Evolutionary conservation across 2,888 invertebrate genomes (phyloP), one percentile per base, ranked within the genome.

Genomic region (Idaea dimidiata): DNA sequence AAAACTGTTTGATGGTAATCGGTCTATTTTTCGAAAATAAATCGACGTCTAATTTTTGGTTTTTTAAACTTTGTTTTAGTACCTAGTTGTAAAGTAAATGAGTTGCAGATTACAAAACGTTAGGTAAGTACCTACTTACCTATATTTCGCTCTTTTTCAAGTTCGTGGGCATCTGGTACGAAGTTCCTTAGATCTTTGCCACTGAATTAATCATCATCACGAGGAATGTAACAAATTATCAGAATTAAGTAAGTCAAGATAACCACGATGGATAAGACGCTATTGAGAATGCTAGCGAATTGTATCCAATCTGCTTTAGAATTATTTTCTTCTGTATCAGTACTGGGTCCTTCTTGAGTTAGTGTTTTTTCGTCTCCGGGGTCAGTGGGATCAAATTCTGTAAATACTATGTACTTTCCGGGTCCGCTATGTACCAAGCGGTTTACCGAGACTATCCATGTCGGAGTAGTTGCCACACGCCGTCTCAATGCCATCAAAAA

Each of bases 331-430:
- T n/a, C 76, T 79, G 58, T 72, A 73, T n/a, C 71, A 65, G 16
- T 71, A 67, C 43, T 66, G 61, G 32, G 73, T 68, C 55, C 61
- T 6, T 86, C 86, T 54, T 84, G 87, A 1, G 81, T 72, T 3
- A 84, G 70, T 7, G 69, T 68, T 71, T 83, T 87, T 3, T 71
- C 76, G 32, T 85, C 84, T 0, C 69, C 61, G n/a, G 65, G 33
- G 53, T 85, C 82, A 60, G 70, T 82, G 1, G 89, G 86, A 63
- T 91, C 91, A 65, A 91, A 90, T 70, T 92, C 92, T 0, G 88
- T 89, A 70, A 92, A 91, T 17, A 91, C 80, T 0, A 87, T 86
- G 65, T 91, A 91, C 70, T 82, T 86, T 17, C 82, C 90, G 6
- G 90, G 88, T 1, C 90, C 89, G 56, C 78, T 79, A 63, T 69